A percentile compares a stretch with the other conserved stretches of the same genome.
Conservation (phyloP, 2,113 vertebrate species). For the Brachirus orientalis region DNA sequence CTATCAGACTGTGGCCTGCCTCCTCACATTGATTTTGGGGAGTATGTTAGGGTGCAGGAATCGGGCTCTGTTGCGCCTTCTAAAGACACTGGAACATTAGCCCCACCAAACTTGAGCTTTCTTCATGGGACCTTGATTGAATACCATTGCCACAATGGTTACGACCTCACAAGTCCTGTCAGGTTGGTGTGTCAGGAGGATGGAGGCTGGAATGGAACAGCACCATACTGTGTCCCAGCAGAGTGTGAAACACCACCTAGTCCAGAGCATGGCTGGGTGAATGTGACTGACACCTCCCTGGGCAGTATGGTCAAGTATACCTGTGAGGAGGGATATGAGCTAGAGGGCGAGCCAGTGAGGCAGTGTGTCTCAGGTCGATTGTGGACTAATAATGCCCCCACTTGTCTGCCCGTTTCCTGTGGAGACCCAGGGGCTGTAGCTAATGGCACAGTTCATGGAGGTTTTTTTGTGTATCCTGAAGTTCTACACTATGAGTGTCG, state of each 20-base stretch:
- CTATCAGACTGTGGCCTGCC: slow-evolving; percentile 94
- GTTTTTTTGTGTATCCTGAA: slow-evolving; percentile 80
- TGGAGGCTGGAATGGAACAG: slow-evolving; percentile 93
- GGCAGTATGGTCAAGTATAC: slow-evolving; percentile 85
- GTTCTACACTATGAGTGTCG: slow-evolving; percentile 86
- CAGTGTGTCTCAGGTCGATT: slow-evolving; percentile 86
- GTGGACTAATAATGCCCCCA: slow-evolving; percentile 87
- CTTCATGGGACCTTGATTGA: slow-evolving; percentile 85
- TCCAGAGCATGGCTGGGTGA: slow-evolving; percentile 87
- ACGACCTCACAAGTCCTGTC: slow-evolving; percentile 85
- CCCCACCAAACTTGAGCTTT: slow-evolving; percentile 78
- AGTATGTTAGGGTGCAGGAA: slow-evolving; percentile 80
- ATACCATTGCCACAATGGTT: slow-evolving; percentile 89
- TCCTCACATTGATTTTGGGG: slow-evolving; percentile 96
- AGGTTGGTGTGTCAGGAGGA: slow-evolving; percentile 90
- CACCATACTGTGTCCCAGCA: slow-evolving; percentile 87
- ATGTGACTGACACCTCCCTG: slow-evolving; percentile 83
- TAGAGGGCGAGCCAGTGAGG: slow-evolving; percentile 85
- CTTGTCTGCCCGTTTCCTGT: slow-evolving; percentile 84
- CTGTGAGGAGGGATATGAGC: slow-evolving; percentile 87
- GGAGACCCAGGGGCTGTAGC: slow-evolving; percentile 77
- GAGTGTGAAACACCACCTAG: slow-evolving; percentile 84
- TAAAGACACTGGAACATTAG: slow-evolving; percentile 14
- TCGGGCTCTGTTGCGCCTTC: background rate
- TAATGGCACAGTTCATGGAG: slow-evolving; percentile 82